A percentile compares a stretch with the other conserved stretches of the same genome.
These are phyloP conservation scores for human (Homo sapiens) DNA, from an alignment of 2,113 vertebrate genomes.

Conservation along the genomic window DNA sequence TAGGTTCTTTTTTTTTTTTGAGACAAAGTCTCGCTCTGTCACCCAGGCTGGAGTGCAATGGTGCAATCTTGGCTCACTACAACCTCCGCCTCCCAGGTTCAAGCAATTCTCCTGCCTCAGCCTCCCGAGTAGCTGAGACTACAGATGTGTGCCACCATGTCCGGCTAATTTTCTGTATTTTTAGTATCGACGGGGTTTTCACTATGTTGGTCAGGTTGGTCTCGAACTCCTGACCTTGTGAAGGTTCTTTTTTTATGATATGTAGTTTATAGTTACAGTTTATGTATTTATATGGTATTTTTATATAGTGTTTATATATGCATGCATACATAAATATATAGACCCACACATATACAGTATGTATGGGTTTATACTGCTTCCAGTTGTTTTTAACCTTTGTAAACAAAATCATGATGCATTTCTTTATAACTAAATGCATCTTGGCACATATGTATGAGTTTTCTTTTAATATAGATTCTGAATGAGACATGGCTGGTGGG, in stretches of 20 bases:
- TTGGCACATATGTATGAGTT: not conserved
- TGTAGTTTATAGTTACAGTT: not conserved
- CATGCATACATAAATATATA: not conserved
- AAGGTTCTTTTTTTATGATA: not conserved
- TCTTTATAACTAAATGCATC: not conserved
- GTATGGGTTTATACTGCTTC: not conserved
- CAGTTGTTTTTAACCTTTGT: not conserved
- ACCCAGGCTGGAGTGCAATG: no score
- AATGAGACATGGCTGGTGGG: not conserved
- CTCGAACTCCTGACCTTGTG: no score
- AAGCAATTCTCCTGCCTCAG: no score
- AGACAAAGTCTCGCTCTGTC: no score
- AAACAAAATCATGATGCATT: not conserved
- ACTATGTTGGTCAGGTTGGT: no score
- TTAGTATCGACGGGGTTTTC: no score
- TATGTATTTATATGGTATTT: not conserved
- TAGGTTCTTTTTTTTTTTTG: not conserved
- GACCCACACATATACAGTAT: not conserved
- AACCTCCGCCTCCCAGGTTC: no score
- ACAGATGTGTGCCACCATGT: no score
- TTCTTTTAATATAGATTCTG: not conserved
- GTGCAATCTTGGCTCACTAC: no score
- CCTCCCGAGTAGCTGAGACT: no score
- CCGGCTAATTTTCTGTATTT: no score
- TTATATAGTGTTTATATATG: not conserved